These are phyloP conservation scores for Rhagoletis zephyria DNA, from an alignment of 1,140 invertebrate genomes.

Conservation along the genomic window DNA sequence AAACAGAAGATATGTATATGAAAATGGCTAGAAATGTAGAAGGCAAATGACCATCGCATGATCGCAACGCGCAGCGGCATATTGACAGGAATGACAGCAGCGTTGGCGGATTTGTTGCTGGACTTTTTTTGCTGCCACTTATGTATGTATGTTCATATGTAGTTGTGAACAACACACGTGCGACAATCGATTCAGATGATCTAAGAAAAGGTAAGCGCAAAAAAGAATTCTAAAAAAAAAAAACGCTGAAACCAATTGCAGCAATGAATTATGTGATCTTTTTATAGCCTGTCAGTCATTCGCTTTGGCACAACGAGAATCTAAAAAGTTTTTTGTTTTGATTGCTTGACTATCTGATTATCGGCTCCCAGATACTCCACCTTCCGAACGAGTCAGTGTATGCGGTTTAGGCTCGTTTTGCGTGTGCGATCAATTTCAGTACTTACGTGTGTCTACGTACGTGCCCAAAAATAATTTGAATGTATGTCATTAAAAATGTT, in stretches of 20 bases:
- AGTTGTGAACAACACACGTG: background rate
- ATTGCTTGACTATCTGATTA: background rate
- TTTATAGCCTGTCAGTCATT: slow-evolving; percentile 31
- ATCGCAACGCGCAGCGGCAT: background rate
- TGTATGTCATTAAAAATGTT: background rate
- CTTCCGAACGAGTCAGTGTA: background rate
- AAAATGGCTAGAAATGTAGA: background rate
- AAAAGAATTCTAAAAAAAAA: background rate
- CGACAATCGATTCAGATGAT: slow-evolving; percentile 4
- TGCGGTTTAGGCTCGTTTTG: background rate
- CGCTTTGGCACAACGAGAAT: background rate
- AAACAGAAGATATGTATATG: background rate
- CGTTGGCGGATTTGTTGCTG: background rate
- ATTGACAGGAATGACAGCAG: background rate
- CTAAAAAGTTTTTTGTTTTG: background rate
- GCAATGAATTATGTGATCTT: slow-evolving; percentile 14
- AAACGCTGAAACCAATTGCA: slow-evolving; percentile 12
- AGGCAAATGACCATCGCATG: background rate
- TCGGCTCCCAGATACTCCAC: slow-evolving; percentile 11
- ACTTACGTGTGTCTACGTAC: background rate
- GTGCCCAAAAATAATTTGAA: background rate
- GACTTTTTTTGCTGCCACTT: background rate
- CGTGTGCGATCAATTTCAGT: background rate
- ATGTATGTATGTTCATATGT: background rate
- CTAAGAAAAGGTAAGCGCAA: background rate